A percentile compares a stretch with the other conserved stretches of the same genome.
These are phyloP conservation scores for Melipona beecheii DNA, from an alignment of 2,888 invertebrate genomes.

Conservation along the genomic window DNA sequence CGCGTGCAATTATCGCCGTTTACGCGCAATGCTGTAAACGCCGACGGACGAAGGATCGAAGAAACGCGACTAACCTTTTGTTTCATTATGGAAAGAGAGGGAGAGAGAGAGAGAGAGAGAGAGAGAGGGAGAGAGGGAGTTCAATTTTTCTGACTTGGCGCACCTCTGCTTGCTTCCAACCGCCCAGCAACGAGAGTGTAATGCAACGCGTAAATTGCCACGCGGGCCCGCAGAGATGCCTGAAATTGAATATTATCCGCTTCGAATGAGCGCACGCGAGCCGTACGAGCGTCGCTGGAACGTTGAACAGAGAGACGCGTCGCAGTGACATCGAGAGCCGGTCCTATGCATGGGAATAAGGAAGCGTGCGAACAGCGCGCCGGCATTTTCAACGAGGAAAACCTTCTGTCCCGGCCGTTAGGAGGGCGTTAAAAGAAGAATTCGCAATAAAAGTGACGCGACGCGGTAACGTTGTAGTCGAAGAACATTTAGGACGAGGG, in stretches of 20 bases:
- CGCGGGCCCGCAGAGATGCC: slow-evolving; percentile 51
- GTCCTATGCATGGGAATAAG: slow-evolving; percentile 54
- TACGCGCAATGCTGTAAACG: slow-evolving; percentile 74
- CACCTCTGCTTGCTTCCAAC: background rate
- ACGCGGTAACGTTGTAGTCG: slow-evolving; percentile 31
- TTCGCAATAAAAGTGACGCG: slow-evolving; percentile 47
- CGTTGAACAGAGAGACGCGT: slow-evolving; percentile 47
- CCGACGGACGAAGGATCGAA: slow-evolving; percentile 34
- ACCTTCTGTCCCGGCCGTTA: slow-evolving; percentile 17
- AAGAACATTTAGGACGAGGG: slow-evolving; percentile 41
- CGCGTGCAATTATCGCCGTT: slow-evolving; percentile 79
- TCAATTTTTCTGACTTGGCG: slow-evolving; percentile 23
- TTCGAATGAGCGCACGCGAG: slow-evolving; percentile 54
- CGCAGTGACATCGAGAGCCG: slow-evolving; percentile 62
- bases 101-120: no score
- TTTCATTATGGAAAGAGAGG: background rate
- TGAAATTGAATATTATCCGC: slow-evolving; percentile 72
- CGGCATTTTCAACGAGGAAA: slow-evolving; percentile 22
- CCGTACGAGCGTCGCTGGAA: background rate
- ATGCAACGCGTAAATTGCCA: slow-evolving; percentile 66
- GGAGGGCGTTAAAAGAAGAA: slow-evolving; percentile 44
- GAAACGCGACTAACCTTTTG: background rate
- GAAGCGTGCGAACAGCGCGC: slow-evolving; percentile 23
- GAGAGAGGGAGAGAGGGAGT: background rate
- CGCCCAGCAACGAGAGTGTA: slow-evolving; percentile 4